These are phyloP conservation scores for Pterobdella sp. DNA, from an alignment of 2,888 invertebrate genomes.

Conservation along the genomic window DNA sequence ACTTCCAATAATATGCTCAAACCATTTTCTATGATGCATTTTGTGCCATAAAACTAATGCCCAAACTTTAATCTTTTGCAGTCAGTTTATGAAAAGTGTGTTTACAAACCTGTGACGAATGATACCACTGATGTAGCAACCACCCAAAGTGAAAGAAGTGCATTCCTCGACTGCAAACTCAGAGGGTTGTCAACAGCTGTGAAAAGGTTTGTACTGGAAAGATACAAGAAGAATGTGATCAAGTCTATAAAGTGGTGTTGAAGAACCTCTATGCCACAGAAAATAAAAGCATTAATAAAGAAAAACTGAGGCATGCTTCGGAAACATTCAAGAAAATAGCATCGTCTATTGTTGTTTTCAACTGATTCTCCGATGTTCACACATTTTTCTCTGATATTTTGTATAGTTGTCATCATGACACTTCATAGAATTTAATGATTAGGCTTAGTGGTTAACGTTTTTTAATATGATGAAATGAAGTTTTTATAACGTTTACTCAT, in stretches of 20 bases:
- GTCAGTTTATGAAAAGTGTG: slow-evolving; percentile 82
- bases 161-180: slow-evolving; percentile 81
- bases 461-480: no score
- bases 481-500: no score
- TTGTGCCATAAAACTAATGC: background rate
- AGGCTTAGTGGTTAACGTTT: no score
- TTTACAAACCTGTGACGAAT: slow-evolving; percentile 60
- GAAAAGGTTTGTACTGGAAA: slow-evolving; percentile 77
- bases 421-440: no score
- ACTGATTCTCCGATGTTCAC: no score
- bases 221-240: slow-evolving; percentile 75
- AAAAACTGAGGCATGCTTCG: slow-evolving; percentile 34
- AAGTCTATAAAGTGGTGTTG: slow-evolving; percentile 69
- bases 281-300: slow-evolving; percentile 18
- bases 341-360: slow-evolving; percentile 28
- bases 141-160: slow-evolving; percentile 71
- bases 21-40: background rate
- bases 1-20: background rate
- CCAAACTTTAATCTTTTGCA: slow-evolving; percentile 48
- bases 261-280: slow-evolving; percentile 30
- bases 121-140: slow-evolving; percentile 54
- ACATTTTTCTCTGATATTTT: no score
- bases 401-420: no score
- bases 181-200: slow-evolving; percentile 79
- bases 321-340: slow-evolving; percentile 36